Percentiles rank a stretch among this genome's conserved stretches.
phyloP scores from a whole-genome alignment of 2,113 vertebrate species.

The Erythrolamprus reginae region DNA sequence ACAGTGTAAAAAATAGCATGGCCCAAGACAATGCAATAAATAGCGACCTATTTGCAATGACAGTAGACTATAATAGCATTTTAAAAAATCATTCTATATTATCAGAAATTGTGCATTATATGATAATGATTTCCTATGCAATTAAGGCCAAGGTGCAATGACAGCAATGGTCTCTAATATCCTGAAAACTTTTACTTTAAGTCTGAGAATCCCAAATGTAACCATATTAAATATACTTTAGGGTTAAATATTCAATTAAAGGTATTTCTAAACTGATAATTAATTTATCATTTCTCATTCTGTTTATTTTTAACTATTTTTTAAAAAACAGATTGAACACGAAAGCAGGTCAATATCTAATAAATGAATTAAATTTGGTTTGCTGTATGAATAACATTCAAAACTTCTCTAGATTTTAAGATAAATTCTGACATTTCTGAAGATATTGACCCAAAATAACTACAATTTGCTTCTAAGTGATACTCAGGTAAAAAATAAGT shows the following conservation, averaged over 20 bases:
- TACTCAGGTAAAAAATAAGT: background rate
- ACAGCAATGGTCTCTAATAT: constrained; percentile 6
- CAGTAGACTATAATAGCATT: background rate
- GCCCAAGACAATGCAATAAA: background rate
- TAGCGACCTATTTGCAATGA: constrained; percentile 4
- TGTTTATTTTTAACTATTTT: background rate
- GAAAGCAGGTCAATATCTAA: background rate
- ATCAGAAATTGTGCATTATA: background rate
- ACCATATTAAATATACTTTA: constrained; percentile 15
- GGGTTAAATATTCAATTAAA: background rate
- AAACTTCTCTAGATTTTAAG: background rate
- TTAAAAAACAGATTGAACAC: background rate
- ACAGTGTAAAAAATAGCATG: background rate
- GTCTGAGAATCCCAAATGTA: constrained; percentile 24
- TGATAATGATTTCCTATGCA: background rate
- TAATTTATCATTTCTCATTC: background rate
- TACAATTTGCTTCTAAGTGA: background rate
- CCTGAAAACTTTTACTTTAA: constrained; percentile 14
- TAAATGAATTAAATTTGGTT: background rate
- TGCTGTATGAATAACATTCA: constrained; percentile 17
- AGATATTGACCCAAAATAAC: background rate
- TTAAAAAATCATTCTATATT: background rate
- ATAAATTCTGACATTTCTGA: background rate
- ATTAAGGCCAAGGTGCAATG: constrained; percentile 14
- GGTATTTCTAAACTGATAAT: background rate